phyloP scores from a whole-genome alignment of 1,140 invertebrate genomes.

The Pararge aegeria region DNA sequence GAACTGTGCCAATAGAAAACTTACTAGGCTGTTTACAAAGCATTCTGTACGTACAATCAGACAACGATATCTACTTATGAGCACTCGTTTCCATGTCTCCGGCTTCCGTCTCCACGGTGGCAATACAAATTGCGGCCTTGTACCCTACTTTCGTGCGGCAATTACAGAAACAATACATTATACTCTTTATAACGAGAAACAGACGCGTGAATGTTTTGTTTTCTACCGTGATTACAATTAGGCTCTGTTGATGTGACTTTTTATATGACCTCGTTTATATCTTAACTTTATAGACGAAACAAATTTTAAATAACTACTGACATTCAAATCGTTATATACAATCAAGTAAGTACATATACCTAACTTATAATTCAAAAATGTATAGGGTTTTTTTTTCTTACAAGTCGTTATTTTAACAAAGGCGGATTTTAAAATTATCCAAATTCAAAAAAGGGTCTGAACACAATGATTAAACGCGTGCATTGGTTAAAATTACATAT shows the following conservation, averaged over 20 bases:
- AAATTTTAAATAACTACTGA: no score
- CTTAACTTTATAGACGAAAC: no score
- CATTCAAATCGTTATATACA: no score
- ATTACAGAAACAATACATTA: conserved; percentile 48
- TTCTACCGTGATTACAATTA: background rate
- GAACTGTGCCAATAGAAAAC: conserved; percentile 6
- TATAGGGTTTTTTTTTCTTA: no score
- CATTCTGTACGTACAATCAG: background rate
- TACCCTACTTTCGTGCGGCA: conserved; percentile 46
- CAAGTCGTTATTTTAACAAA: no score
- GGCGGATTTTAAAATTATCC: no score
- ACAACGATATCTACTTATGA: conserved; percentile 8
- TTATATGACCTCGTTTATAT: no score
- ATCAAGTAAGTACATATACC: no score
- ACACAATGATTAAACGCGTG: no score
- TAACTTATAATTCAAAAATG: no score
- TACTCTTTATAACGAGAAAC: conserved; percentile 3
- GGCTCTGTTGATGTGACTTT: background rate
- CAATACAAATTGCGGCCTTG: conserved; percentile 48
- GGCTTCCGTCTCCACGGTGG: conserved; percentile 34
- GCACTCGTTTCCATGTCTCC: conserved; percentile 27
- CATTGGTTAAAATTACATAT: no score
- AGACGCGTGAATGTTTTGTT: conserved; percentile 1
- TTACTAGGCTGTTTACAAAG: background rate
- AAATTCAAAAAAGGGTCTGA: no score